Percentiles rank a stretch among this genome's conserved stretches.
These are phyloP conservation scores for Lordiphosa mommai DNA, from an alignment of 1,140 invertebrate genomes.

Conservation along the genomic window DNA sequence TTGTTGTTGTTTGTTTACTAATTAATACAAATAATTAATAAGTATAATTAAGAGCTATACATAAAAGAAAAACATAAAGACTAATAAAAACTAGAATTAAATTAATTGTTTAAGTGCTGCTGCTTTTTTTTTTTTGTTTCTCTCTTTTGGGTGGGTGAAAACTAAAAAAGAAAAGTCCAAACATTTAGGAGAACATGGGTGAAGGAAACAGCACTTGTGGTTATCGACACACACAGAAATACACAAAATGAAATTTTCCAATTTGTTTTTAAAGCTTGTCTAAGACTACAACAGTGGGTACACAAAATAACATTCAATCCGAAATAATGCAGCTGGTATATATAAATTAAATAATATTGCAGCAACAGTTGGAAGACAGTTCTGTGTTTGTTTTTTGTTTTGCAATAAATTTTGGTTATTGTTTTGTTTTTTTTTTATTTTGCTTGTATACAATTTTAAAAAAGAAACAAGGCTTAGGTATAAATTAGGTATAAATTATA, in stretches of 20 bases:
- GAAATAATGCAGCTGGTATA: slow-evolving; percentile 36
- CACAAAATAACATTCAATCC: slow-evolving; percentile 14
- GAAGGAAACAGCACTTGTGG: slow-evolving; percentile 2
- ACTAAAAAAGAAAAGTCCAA: background rate
- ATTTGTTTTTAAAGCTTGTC: slow-evolving; percentile 13
- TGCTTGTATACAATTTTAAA: slow-evolving; percentile 45
- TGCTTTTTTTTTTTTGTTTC: slow-evolving; percentile 1
- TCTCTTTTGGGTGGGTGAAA: background rate
- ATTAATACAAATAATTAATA: slow-evolving; percentile 53
- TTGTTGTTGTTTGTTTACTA: slow-evolving; percentile 22
- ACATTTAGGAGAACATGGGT: background rate
- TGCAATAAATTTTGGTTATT: slow-evolving; percentile 24
- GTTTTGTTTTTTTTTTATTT: slow-evolving; percentile 37
- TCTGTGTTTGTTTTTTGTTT: slow-evolving; percentile 24
- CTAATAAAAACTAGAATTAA: slow-evolving; percentile 40
- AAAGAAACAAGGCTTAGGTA: slow-evolving; percentile 38
- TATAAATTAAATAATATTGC: slow-evolving; percentile 67
- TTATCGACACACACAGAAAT: slow-evolving; percentile 5
- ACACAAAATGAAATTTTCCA: slow-evolving; percentile 1
- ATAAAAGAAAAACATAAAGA: slow-evolving; percentile 28
- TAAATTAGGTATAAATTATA: slow-evolving; percentile 53
- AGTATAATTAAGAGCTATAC: slow-evolving; percentile 54
- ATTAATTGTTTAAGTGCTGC: slow-evolving; percentile 18
- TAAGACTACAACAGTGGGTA: slow-evolving; percentile 6
- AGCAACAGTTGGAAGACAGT: slow-evolving; percentile 77